Percentiles rank a stretch among this genome's conserved stretches.
Evolutionary conservation across 1,140 invertebrate species (phyloP).

Genomic region (Papilio helenus): DNA sequence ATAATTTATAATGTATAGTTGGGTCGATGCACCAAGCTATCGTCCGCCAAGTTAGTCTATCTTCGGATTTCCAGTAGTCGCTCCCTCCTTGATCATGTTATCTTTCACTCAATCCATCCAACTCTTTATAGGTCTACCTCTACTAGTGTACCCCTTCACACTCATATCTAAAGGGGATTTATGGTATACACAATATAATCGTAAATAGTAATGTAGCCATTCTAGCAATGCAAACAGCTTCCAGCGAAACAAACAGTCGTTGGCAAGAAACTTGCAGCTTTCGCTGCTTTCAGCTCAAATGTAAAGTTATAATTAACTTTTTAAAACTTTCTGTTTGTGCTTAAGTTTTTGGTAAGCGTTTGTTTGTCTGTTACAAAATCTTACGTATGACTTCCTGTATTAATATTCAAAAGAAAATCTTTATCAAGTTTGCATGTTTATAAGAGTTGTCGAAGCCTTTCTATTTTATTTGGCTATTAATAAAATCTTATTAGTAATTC

Average conservation of each 20-base stretch:
- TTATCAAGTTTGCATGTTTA: neutral
- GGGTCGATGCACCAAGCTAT: no score
- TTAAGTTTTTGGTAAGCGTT: constrained; percentile 43
- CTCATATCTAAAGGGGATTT: neutral
- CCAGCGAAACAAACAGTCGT: constrained; percentile 1
- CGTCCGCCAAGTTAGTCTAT: no score
- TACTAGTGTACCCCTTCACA: neutral
- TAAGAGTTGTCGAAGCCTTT: neutral
- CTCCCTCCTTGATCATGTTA: no score
- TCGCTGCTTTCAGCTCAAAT: constrained; percentile 52
- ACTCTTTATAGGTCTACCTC: neutral
- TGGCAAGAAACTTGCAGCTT: constrained; percentile 56
- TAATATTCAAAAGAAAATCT: neutral
- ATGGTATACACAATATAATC: neutral
- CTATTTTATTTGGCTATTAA: neutral
- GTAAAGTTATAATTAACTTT: constrained; percentile 64
- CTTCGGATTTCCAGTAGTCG: no score
- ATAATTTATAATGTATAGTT: no score
- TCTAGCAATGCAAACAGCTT: neutral
- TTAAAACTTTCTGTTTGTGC: constrained; percentile 59
- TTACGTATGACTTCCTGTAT: neutral
- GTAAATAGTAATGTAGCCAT: neutral
- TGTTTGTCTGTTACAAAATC: constrained; percentile 41
- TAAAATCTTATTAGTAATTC: neutral
- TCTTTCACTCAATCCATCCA: no score